Conservation (phyloP, 1,140 invertebrate species). For the Liolophura sinensis region DNA sequence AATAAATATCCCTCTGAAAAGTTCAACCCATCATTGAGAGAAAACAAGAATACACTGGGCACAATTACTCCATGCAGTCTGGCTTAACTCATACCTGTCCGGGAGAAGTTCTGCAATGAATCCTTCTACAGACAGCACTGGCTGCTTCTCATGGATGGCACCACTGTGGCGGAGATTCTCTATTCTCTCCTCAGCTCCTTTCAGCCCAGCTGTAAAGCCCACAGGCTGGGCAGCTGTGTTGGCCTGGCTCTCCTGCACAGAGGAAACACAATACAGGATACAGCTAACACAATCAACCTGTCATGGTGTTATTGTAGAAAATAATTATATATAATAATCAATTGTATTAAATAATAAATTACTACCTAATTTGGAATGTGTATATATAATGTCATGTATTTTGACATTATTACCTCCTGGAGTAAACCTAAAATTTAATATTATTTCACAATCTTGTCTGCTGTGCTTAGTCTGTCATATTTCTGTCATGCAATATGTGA, state of each 20-base stretch:
- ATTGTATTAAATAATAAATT: no score
- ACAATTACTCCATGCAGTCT: neutral
- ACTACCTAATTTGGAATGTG: no score
- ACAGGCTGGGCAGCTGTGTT: conserved; percentile 69
- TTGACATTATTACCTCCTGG: no score
- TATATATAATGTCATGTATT: no score
- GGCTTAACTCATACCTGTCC: conserved; percentile 66
- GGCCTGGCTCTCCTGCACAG: conserved; percentile 47
- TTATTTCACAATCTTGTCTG: no score
- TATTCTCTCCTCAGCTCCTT: conserved; percentile 61
- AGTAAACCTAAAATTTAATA: no score
- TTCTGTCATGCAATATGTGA: no score
- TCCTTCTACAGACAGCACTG: conserved; percentile 76
- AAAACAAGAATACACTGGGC: neutral
- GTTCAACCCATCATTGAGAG: neutral
- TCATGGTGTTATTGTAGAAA: no score
- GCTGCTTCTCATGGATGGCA: conserved; percentile 64
- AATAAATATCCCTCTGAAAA: no score
- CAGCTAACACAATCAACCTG: no score
- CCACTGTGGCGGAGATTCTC: conserved; percentile 42
- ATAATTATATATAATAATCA: no score
- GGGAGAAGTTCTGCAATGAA: conserved; percentile 76
- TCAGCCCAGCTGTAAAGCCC: conserved; percentile 75
- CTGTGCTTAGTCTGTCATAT: no score
- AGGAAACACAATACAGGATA: neutral